Conservation (phyloP, 2,888 invertebrate genomes). For the Dysmachus trigonus region DNA sequence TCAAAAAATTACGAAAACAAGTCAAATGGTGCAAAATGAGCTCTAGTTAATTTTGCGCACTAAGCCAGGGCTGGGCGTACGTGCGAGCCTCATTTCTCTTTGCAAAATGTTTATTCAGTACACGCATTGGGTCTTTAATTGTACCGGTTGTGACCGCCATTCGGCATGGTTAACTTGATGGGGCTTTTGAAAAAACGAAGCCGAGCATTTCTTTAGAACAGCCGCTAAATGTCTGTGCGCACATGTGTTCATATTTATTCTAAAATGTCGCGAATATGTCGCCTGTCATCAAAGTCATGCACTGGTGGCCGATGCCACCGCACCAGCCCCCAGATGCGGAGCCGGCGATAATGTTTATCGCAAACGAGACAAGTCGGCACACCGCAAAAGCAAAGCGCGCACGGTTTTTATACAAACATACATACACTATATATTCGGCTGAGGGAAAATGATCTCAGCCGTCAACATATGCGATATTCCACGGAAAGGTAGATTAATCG, state of each 20-base stretch:
- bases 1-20: neutral
- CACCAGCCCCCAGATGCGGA: slow-evolving; percentile 6
- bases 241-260: slow-evolving; percentile 36
- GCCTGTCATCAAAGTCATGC: slow-evolving; percentile 39
- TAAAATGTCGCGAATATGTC: slow-evolving; percentile 36
- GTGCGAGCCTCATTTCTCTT: neutral
- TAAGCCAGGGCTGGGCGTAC: neutral
- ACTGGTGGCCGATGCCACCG: neutral
- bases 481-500: slow-evolving; percentile 26
- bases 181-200: neutral
- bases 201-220: neutral
- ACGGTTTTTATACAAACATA: neutral
- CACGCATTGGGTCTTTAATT: slow-evolving; percentile 9
- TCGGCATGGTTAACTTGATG: neutral
- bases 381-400: neutral
- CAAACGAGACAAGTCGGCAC: slow-evolving; percentile 26
- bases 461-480: slow-evolving; percentile 4
- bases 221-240: neutral
- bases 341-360: slow-evolving; percentile 26
- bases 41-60: neutral
- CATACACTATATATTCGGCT: neutral
- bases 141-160: neutral
- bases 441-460: neutral
- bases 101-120: slow-evolving; percentile 1
- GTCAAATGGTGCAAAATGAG: neutral